Evolutionary conservation across 2,113 vertebrate genomes (phyloP).

Genomic region (Casuarius casuarius): DNA sequence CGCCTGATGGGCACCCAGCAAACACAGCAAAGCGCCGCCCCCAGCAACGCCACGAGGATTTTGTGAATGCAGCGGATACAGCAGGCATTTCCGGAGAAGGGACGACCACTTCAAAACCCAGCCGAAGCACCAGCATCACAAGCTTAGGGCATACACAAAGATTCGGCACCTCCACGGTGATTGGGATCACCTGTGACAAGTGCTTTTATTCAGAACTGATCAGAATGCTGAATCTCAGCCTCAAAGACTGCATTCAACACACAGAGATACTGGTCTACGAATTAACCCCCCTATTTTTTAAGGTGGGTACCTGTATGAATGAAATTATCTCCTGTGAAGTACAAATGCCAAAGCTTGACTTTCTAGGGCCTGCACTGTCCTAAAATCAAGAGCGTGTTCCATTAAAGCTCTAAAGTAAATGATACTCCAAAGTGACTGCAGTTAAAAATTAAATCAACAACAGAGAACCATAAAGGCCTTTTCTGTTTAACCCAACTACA

Average conservation of each 20-base stretch:
- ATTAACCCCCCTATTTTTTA: slow-evolving; percentile 6
- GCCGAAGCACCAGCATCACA: not conserved
- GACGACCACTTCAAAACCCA: not conserved
- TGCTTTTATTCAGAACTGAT: not conserved
- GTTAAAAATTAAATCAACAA: not conserved
- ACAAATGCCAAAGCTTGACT: not conserved
- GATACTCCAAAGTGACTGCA: not conserved
- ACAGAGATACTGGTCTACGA: slow-evolving; percentile 6
- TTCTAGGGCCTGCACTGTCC: not conserved
- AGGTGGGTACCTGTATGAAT: not conserved
- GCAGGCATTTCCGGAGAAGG: not conserved
- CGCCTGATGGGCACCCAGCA: not conserved
- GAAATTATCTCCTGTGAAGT: not conserved
- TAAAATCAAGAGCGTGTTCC: not conserved
- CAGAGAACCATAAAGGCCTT: not conserved
- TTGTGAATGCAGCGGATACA: not conserved
- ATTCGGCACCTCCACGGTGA: not conserved
- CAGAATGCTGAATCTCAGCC: slow-evolving; percentile 13
- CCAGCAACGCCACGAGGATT: not conserved
- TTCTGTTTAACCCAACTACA: not conserved
- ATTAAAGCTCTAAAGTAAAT: not conserved
- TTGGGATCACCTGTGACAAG: accelerated
- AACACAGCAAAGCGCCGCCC: not conserved
- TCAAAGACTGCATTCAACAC: not conserved
- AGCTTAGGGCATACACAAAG: not conserved